Evolutionary conservation across 2,888 invertebrate species (phyloP).

Genomic region (Lasioglossum calceatum): DNA sequence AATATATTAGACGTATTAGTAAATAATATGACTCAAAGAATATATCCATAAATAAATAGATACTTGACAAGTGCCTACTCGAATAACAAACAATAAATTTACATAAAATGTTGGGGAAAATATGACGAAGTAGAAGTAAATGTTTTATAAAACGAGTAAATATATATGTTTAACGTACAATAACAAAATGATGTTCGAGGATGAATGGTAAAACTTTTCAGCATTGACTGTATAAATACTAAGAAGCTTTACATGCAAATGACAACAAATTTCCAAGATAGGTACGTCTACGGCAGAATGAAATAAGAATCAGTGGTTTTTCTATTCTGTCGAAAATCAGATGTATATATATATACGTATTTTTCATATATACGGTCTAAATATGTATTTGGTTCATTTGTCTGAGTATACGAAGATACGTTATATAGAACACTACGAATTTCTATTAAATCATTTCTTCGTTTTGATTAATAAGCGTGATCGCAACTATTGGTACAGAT

Average conservation of each 20-base stretch:
- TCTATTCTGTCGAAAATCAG: slow-evolving; percentile 61
- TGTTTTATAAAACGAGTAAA: neutral
- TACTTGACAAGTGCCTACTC: neutral
- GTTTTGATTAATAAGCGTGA: neutral
- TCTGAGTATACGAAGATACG: slow-evolving; percentile 10
- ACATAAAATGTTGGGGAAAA: neutral
- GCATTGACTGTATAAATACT: slow-evolving; percentile 26
- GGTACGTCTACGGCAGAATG: slow-evolving; percentile 53
- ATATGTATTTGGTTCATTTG: slow-evolving; percentile 19
- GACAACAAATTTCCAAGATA: slow-evolving; percentile 38
- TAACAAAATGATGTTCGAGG: slow-evolving; percentile 10
- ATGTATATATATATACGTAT: slow-evolving; percentile 68
- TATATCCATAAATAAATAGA: neutral
- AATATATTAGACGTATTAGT: slow-evolving; percentile 1
- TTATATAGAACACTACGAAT: neutral
- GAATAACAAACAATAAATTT: neutral
- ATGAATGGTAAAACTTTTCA: slow-evolving; percentile 15
- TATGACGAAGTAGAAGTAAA: neutral
- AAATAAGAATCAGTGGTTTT: slow-evolving; percentile 59
- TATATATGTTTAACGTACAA: slow-evolving; percentile 3
- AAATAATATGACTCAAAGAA: neutral
- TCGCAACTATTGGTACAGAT: slow-evolving; percentile 2
- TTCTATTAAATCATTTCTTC: slow-evolving; percentile 13
- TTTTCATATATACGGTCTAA: slow-evolving; percentile 26
- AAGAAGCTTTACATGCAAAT: slow-evolving; percentile 60